Conservation (phyloP, 2,113 vertebrate species). For the Pterocles gutturalis region DNA sequence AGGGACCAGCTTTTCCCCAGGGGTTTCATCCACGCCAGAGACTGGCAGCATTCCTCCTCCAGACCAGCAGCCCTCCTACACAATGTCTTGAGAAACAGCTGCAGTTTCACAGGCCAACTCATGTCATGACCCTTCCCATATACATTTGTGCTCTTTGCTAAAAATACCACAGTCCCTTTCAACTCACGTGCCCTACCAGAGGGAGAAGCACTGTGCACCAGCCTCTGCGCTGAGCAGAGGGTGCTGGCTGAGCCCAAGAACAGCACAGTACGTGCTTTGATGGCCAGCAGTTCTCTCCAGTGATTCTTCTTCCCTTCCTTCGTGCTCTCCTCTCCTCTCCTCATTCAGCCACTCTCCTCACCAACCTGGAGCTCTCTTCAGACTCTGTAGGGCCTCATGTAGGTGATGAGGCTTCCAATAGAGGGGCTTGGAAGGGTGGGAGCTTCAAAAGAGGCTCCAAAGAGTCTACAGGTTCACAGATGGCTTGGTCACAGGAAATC, state of each 20-base stretch:
- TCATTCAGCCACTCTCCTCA: neutral
- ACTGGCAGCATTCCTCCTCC: neutral
- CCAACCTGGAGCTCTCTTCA: neutral
- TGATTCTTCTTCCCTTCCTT: neutral
- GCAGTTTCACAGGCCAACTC: neutral
- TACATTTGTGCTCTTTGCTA: neutral
- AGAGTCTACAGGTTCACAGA: neutral
- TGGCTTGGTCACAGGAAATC: neutral
- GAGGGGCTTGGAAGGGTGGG: neutral
- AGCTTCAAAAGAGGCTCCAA: neutral
- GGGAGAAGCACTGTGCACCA: neutral
- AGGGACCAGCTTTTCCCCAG: neutral
- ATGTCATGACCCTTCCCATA: conserved; percentile 35
- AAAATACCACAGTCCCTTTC: neutral
- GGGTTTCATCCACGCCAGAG: neutral
- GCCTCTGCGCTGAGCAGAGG: neutral
- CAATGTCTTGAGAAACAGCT: neutral
- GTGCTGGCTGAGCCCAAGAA: neutral
- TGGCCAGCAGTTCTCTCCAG: neutral
- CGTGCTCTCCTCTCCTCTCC: too few relatives aligned
- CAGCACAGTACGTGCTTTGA: neutral
- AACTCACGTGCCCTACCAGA: rapidly evolving
- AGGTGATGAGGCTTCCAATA: neutral
- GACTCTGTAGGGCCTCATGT: neutral
- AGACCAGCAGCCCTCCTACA: neutral